Conservation (phyloP, 2,113 vertebrate species). For the Parotia lawesii region DNA sequence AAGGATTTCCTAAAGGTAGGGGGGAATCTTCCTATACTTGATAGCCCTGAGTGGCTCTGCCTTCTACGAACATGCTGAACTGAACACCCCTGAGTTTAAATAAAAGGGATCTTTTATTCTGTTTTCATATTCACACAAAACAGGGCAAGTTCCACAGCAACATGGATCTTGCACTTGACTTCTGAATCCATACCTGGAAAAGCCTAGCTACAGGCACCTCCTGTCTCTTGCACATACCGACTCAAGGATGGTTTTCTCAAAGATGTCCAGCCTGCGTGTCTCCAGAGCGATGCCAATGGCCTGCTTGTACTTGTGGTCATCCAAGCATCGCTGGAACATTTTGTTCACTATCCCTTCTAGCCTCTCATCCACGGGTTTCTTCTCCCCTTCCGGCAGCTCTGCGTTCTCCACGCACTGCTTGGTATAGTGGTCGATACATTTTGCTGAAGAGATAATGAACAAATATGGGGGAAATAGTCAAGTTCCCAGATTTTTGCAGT, state of each 20-base stretch:
- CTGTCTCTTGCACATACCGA: slow-evolving; percentile 70
- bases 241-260: slow-evolving; percentile 94
- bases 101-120: neutral
- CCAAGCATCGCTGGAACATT: slow-evolving; percentile 96
- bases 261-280: slow-evolving; percentile 92
- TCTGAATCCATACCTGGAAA: neutral
- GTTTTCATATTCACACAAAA: neutral
- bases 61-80: neutral
- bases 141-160: neutral
- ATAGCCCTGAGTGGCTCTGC: neutral
- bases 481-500: neutral
- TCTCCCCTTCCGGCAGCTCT: slow-evolving; percentile 89
- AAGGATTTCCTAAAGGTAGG: neutral
- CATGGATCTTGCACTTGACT: neutral
- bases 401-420: slow-evolving; percentile 97
- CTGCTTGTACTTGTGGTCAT: slow-evolving; percentile 98
- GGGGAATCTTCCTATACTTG: neutral
- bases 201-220: neutral
- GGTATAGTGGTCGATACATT: slow-evolving; percentile 98
- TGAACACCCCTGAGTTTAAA: neutral
- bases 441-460: slow-evolving; percentile 76
- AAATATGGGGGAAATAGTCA: neutral
- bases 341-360: slow-evolving; percentile 98
- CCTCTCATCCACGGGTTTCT: slow-evolving; percentile 90
- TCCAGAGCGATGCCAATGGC: slow-evolving; percentile 96